Evolutionary conservation across 2,797 vertebrate genomes (phyloP).

Genomic region (Arctocebus calabarensis): DNA sequence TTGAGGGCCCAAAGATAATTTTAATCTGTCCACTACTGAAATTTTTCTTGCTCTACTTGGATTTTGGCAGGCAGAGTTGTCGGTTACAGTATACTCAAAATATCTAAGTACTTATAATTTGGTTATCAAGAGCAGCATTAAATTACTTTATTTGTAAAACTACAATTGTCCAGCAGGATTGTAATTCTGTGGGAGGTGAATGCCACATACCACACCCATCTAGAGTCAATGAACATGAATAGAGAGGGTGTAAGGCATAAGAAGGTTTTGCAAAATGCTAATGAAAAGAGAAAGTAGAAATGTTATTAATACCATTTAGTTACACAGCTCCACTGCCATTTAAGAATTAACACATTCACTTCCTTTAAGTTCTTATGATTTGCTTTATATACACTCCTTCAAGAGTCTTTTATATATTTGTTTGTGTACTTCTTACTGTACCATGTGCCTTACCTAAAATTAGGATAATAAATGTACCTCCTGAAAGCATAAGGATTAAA

Average conservation of each 20-base stretch:
- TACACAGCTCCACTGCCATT: background rate
- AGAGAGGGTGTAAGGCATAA: slow-evolving; percentile 12
- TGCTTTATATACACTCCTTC: background rate
- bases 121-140: slow-evolving; percentile 14
- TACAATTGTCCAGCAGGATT: slow-evolving; percentile 6
- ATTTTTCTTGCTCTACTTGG: background rate
- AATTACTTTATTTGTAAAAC: slow-evolving; percentile 67
- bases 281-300: slow-evolving; percentile 6
- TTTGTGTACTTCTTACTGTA: background rate
- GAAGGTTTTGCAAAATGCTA: background rate
- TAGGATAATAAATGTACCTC: background rate
- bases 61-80: background rate
- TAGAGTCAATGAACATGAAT: slow-evolving; percentile 28
- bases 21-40: slow-evolving; percentile 15
- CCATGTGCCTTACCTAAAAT: background rate
- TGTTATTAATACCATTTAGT: background rate
- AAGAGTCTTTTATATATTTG: background rate
- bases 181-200: slow-evolving; percentile 14
- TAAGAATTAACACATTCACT: background rate
- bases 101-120: slow-evolving; percentile 49
- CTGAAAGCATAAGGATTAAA: background rate
- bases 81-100: slow-evolving; percentile 68
- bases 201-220: no score
- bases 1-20: background rate
- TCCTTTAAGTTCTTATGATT: background rate